These are phyloP conservation scores for Cochlearius cochlearius DNA, from an alignment of 2,113 vertebrate genomes.

Conservation along the genomic window DNA sequence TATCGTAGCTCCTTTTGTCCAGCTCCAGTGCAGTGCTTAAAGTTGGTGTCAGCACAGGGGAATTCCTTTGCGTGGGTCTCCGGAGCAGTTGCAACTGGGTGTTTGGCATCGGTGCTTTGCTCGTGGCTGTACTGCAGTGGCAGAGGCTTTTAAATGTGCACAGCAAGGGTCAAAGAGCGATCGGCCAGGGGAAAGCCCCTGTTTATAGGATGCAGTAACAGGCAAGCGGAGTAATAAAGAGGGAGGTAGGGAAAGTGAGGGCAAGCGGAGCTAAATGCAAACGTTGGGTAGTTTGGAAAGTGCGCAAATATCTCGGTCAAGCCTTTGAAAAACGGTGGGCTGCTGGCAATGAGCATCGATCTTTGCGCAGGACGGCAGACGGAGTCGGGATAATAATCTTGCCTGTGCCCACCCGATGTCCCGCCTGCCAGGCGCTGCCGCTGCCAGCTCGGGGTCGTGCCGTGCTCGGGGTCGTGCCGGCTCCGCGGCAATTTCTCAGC, in stretches of 20 bases:
- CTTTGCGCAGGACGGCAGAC: no score
- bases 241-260: background rate
- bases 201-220: background rate
- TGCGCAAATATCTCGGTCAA: background rate
- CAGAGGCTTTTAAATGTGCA: background rate
- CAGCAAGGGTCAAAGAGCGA: fast-evolving
- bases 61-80: background rate
- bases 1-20: background rate
- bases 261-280: background rate
- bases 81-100: background rate
- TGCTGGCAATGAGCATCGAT: background rate
- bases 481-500: background rate
- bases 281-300: background rate
- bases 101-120: background rate
- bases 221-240: background rate
- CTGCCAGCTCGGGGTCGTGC: background rate
- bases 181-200: background rate
- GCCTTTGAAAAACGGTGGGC: background rate
- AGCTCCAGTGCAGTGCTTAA: background rate
- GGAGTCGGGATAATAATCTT: fast-evolving
- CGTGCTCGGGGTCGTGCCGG: background rate
- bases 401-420: background rate
- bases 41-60: background rate
- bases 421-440: background rate
- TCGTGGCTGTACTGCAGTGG: background rate